Evolutionary conservation across 2,797 vertebrate genomes (phyloP).

Genomic region (Scolopax rusticola): DNA sequence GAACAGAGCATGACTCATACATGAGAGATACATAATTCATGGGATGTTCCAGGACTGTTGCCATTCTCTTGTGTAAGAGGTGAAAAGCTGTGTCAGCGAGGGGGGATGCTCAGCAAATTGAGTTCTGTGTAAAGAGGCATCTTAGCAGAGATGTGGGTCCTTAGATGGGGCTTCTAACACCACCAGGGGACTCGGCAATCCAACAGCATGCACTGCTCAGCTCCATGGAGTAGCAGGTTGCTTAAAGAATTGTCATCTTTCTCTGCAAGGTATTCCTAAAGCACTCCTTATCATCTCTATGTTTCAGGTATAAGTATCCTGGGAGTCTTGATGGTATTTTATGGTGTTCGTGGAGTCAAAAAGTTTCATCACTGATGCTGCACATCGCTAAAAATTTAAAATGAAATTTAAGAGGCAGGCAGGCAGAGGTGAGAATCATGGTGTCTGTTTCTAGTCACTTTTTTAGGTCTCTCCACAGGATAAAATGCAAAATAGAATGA

Average conservation of each 20-base stretch:
- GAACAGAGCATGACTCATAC: not conserved
- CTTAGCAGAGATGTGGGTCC: not conserved
- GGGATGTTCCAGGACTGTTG: not conserved
- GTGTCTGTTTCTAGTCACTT: not conserved
- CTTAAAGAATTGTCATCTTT: not conserved
- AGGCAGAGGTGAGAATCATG: not conserved
- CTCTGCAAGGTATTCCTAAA: not conserved
- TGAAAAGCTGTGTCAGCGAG: not conserved
- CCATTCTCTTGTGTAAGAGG: not conserved
- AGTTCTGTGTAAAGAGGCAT: not conserved
- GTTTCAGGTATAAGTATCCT: not conserved
- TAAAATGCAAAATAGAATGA: not conserved
- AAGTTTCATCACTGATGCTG: not conserved
- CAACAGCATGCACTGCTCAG: not conserved
- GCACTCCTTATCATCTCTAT: not conserved
- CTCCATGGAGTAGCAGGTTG: fast-evolving
- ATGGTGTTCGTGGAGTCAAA: not conserved
- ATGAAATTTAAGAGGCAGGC: not conserved
- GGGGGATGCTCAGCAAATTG: not conserved
- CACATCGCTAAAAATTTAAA: not conserved
- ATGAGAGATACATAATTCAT: not conserved
- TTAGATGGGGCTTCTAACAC: not conserved
- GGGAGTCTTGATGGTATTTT: not conserved
- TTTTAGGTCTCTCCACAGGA: not conserved
- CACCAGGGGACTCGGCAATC: not conserved